phyloP scores from a whole-genome alignment of 2,888 invertebrate genomes.

The Linnaemya tessellans region DNA sequence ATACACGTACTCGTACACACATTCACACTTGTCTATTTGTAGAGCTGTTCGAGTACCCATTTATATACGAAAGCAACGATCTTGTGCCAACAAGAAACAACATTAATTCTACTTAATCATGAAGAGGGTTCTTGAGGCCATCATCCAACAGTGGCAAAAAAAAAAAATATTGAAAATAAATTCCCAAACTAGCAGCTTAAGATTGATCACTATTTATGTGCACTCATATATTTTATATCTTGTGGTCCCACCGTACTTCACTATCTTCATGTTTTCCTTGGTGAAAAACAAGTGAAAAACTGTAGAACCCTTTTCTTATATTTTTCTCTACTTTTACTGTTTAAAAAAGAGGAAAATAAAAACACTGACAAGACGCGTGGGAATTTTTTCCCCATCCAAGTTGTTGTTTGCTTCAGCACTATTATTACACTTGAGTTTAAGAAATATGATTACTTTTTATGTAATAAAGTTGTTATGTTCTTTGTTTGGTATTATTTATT shows the following conservation, averaged over 20 bases:
- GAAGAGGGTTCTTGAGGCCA: slow-evolving; percentile 31
- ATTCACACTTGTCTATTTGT: slow-evolving; percentile 2
- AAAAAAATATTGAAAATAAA: neutral
- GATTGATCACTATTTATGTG: too few relatives aligned
- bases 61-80: neutral
- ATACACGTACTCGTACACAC: neutral
- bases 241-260: slow-evolving; percentile 19
- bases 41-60: slow-evolving; percentile 27
- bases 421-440: slow-evolving; percentile 40
- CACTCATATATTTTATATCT: neutral
- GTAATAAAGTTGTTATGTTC: slow-evolving; percentile 27
- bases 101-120: slow-evolving; percentile 8
- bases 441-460: neutral
- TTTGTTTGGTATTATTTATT: slow-evolving; percentile 5
- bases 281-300: slow-evolving; percentile 3
- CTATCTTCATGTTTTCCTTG: slow-evolving; percentile 2
- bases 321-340: slow-evolving; percentile 19
- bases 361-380: slow-evolving; percentile 48
- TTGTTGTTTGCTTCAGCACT: slow-evolving; percentile 39
- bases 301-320: slow-evolving; percentile 18
- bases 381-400: slow-evolving; percentile 32
- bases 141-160: slow-evolving; percentile 13
- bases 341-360: neutral
- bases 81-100: slow-evolving; percentile 27
- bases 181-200: neutral